Conservation (phyloP, 2,888 invertebrate genomes). For the Aphodius granarius region DNA sequence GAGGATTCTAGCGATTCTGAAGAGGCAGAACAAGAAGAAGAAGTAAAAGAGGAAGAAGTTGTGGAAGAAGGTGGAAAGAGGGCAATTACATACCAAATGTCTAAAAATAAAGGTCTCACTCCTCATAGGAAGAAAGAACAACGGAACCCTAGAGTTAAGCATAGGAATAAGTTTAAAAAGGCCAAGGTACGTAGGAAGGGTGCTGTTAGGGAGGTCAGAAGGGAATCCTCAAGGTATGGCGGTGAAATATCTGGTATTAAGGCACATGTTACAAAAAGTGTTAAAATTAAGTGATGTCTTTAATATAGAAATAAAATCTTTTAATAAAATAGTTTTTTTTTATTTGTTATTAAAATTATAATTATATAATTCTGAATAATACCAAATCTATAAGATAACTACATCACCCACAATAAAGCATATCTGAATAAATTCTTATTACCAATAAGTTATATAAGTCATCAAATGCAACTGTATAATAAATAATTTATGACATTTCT, state of each 20-base stretch:
- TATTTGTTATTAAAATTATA: background rate
- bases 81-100: conserved; percentile 89
- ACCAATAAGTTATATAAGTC: too few relatives aligned
- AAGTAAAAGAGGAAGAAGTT: conserved; percentile 47
- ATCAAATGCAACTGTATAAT: too few relatives aligned
- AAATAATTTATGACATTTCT: too few relatives aligned
- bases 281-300: conserved; percentile 70
- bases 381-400: too few relatives aligned
- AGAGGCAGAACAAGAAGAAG: conserved; percentile 41
- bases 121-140: conserved; percentile 89
- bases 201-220: conserved; percentile 81
- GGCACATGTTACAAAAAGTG: conserved; percentile 82
- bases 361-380: too few relatives aligned
- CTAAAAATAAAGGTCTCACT: conserved; percentile 93
- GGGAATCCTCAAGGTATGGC: conserved; percentile 79
- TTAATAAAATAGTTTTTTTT: background rate
- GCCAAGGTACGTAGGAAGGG: conserved; percentile 92
- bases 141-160: conserved; percentile 94
- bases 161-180: conserved; percentile 89
- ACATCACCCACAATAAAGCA: too few relatives aligned
- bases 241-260: conserved; percentile 96
- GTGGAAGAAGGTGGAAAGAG: conserved; percentile 62
- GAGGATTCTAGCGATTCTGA: conserved; percentile 16
- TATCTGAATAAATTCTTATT: too few relatives aligned
- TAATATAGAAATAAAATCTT: background rate